Percentiles rank a stretch among this genome's conserved stretches.
Conservation (phyloP, 2,113 vertebrate genomes). For the Donacobius atricapilla region DNA sequence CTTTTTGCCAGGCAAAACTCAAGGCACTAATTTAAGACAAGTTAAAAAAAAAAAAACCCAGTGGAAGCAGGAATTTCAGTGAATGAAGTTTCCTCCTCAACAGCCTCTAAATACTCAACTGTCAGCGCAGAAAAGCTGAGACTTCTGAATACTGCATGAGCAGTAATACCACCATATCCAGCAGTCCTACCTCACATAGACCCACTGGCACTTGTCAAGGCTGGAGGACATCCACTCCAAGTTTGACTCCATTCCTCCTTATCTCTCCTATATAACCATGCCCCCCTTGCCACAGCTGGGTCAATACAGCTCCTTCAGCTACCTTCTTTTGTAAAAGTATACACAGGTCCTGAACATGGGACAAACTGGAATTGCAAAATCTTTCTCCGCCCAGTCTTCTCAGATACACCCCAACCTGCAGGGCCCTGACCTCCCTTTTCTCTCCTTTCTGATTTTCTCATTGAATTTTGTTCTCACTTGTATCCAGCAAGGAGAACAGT, state of each 20-base stretch:
- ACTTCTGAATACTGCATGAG: not conserved
- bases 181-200: not conserved
- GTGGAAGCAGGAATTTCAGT: not conserved
- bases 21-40: not conserved
- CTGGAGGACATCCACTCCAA: rapidly evolving
- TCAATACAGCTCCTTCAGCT: not conserved
- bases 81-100: not conserved
- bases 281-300: not conserved
- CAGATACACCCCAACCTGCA: not conserved
- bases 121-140: not conserved
- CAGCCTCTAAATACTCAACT: not conserved
- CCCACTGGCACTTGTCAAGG: not conserved
- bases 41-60: not conserved
- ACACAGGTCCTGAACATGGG: rapidly evolving
- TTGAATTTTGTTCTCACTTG: not conserved
- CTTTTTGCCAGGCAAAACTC: not conserved
- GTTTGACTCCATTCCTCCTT: not conserved
- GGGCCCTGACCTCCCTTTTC: not conserved
- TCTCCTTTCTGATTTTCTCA: not conserved
- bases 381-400: not conserved
- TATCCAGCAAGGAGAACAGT: not conserved
- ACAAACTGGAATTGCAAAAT: not conserved
- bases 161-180: rapidly evolving
- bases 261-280: rapidly evolving
- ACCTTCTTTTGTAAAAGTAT: not conserved